phyloP scores from a whole-genome alignment of 2,888 invertebrate genomes.

The Oscheius onirici region DNA sequence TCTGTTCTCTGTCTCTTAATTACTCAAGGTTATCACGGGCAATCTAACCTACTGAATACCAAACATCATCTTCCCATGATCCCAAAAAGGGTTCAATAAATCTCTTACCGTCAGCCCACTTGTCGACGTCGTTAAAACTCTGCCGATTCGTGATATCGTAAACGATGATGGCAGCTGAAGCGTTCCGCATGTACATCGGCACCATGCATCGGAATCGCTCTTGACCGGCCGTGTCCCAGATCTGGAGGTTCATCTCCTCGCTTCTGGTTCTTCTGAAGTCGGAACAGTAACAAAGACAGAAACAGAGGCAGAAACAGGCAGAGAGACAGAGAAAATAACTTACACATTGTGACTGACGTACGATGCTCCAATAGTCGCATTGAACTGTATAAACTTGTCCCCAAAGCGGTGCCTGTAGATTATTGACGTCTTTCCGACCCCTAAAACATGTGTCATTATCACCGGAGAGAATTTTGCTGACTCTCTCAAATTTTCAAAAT shows the following conservation, averaged over 20 bases:
- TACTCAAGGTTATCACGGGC: too few species aligned
- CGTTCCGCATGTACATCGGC: slow-evolving; percentile 66
- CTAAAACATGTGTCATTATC: slow-evolving; percentile 2
- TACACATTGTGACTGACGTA: slow-evolving; percentile 58
- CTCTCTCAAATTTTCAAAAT: not conserved
- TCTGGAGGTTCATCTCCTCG: slow-evolving; percentile 49
- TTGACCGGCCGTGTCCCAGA: slow-evolving; percentile 68
- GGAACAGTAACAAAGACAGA: too few species aligned
- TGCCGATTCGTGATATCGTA: slow-evolving; percentile 61
- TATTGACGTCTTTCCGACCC: slow-evolving; percentile 57
- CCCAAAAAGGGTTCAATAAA: not conserved
- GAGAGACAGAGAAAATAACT: slow-evolving; percentile 5
- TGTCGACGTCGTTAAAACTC: slow-evolving; percentile 60
- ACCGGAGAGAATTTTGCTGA: not conserved
- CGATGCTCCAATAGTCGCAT: slow-evolving; percentile 64
- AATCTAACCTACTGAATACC: not conserved
- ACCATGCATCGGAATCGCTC: slow-evolving; percentile 67
- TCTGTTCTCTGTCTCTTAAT: not conserved
- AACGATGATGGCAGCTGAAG: slow-evolving; percentile 61
- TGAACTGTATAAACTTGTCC: slow-evolving; percentile 44
- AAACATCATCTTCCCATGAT: not conserved
- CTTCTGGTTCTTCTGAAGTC: slow-evolving; percentile 42
- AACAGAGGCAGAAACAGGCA: slow-evolving; percentile 4
- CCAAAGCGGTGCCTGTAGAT: slow-evolving; percentile 57
- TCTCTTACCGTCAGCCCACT: slow-evolving; percentile 55